Base-by-base conservation (phyloP, 1,140 invertebrate species). In the Drosophila ananassae region DNA sequence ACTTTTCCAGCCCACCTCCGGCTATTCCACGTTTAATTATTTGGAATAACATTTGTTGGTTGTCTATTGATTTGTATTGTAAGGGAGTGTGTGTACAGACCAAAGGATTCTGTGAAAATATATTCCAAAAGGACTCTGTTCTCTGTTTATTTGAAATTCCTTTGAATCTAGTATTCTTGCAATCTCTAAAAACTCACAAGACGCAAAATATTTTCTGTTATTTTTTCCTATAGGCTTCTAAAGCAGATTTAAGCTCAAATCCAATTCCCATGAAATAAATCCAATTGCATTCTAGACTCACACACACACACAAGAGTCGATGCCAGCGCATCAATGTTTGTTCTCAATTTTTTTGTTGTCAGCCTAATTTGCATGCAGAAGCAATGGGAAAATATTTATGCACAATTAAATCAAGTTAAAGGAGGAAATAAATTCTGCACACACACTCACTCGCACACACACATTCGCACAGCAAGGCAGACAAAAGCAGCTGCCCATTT, bases 381-480 rank as follows among this genome's bases (percentile, higher is more conserved):
- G 63, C 75, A 73, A 62, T 68, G 72, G 53, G 51, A 84, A 89
- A 89, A 89, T 89, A 89, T 89, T 89, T 83, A 89, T 89, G 83
- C 73, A 81, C 81, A 84, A 84, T 84, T 84, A 87, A 85, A 87
- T 81, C 82, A 85, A 87, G 74, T 78, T 74, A 81, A 81, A 77
- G 67, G 56, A 84, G 73, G 51, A 56, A 77, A 87, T 84, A 82
- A 81, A 87, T 82, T 81, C 62, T 44, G 32, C 39, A 30, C 34
- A 32, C 58, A 52, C 13, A 39, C 47, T 25, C 32, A 32, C 32
- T 28, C 5, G 8, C 30, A 32, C 30, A 32, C 30, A 10, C 30
- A 32, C 30, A 8, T 8, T 9, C 9, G 41, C 41, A 37, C 8
- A 28, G 56, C 24, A 17, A 57, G n/a, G 47, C 63, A 28, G 24